Evolutionary conservation across 2,888 invertebrate genomes (phyloP), one percentile per base, ranked within the genome.

Genomic region (Drosophila mulleri): DNA sequence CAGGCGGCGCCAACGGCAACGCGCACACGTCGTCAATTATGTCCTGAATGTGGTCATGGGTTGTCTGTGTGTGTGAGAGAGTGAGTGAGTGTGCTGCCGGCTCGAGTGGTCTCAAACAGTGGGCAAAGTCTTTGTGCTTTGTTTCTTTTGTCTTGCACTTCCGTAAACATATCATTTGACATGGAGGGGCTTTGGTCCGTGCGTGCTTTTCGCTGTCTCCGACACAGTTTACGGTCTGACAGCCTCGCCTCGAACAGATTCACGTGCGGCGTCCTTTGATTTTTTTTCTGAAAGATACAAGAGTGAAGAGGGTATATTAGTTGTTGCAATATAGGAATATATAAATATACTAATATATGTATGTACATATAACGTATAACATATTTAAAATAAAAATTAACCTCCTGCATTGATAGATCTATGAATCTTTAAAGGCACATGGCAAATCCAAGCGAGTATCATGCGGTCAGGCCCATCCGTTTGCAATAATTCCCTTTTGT

Each of bases 21-120:
- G 71, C 50, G 86, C 69, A 80, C 90, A 90, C 87, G 78, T 78
- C 72, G 69, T 81, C 83, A 84, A 90, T 84, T 84, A 90, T 86
- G 74, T 45, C 52, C 29, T 70, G 63, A 66, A 53, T 45, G 68
- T 58, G 66, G 69, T 57, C 60, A 42, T 32, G 58, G 58, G 53
- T 29, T 45, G 29, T 23, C 35, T 18, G 18, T 37, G 26, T 16
- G 35, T 37, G 44, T 29, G 59, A 48, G 67, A 18, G 56, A 26
- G 41, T 41, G n/a, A 1, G 20, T 4, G 50, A 8, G 20, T 37
- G 57, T 50, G 64, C n/a, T 29, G 60, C 50, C 20, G 26, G 54
- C 62, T 67, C 26, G 60, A 67, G 77, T 76, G 81, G 60, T 63
- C 70, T 80, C 62, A 52, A 80, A 35, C 57, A 54, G 26, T 20